Conservation (phyloP, 2,113 vertebrate genomes). For the Asarcornis scutulata region DNA sequence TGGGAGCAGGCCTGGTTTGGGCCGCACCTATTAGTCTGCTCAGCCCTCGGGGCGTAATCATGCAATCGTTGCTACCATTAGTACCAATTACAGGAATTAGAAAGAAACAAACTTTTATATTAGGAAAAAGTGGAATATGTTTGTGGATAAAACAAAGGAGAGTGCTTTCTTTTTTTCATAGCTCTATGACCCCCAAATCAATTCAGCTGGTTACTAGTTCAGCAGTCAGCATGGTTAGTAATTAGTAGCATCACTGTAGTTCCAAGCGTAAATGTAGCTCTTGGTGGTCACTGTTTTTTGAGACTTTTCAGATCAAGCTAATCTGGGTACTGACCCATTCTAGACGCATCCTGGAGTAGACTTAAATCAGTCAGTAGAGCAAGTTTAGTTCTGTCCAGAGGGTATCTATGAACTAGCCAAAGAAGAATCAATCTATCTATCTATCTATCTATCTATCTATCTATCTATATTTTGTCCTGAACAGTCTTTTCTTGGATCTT, state of each 20-base stretch:
- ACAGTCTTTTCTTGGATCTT: not conserved
- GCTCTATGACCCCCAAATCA: not conserved
- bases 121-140: not conserved
- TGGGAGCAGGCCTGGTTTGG: not conserved
- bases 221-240: not conserved
- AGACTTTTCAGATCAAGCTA: not conserved
- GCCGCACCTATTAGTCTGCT: not conserved
- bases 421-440: not conserved
- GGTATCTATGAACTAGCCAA: not conserved
- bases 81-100: not conserved
- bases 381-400: not conserved
- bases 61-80: conserved; percentile 3
- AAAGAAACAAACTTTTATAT: conserved; percentile 2
- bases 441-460: too few relatives aligned
- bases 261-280: not conserved
- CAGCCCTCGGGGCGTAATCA: not conserved
- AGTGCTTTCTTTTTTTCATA: conserved; percentile 2
- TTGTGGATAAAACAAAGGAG: not conserved
- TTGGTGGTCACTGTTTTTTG: not conserved
- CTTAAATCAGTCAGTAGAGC: too few relatives aligned
- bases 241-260: not conserved
- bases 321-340: not conserved
- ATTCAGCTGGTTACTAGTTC: not conserved
- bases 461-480: not conserved
- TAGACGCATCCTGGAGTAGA: not conserved